Evolutionary conservation across 2,113 vertebrate species (phyloP).

Genomic region (Manacus vitellinus): DNA sequence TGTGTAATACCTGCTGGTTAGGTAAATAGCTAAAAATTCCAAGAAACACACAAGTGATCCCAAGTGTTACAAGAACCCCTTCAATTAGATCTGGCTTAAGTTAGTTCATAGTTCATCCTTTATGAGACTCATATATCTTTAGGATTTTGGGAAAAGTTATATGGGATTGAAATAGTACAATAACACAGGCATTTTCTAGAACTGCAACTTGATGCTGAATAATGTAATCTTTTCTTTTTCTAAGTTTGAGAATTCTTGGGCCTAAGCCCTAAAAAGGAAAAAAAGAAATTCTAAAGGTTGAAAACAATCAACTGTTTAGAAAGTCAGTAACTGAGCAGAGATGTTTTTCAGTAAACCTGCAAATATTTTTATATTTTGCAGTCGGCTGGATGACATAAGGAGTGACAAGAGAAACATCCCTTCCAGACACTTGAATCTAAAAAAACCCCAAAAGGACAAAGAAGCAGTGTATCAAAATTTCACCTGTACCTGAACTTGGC

Average conservation of each 20-base stretch:
- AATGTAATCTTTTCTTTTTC: neutral
- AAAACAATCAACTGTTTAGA: conserved; percentile 38
- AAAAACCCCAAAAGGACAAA: neutral
- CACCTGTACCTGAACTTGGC: neutral
- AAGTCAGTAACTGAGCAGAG: conserved; percentile 25
- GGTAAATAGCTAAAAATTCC: neutral
- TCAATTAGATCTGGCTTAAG: neutral
- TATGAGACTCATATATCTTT: neutral
- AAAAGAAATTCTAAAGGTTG: neutral
- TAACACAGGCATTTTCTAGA: neutral
- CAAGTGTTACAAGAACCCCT: neutral
- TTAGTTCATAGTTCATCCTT: neutral
- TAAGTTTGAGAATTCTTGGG: neutral
- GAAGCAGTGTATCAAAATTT: conserved; percentile 26
- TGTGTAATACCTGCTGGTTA: neutral
- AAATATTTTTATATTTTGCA: conserved; percentile 56
- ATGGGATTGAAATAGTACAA: neutral
- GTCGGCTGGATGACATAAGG: conserved; percentile 43
- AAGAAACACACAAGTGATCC: neutral
- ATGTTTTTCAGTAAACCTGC: conserved; percentile 23
- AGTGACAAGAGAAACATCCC: neutral
- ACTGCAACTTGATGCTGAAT: neutral
- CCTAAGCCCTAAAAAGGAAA: neutral
- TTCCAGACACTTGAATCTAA: neutral
- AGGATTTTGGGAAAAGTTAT: neutral